Base-by-base conservation (phyloP, 1,140 invertebrate species). In the Lucilia sericata region DNA sequence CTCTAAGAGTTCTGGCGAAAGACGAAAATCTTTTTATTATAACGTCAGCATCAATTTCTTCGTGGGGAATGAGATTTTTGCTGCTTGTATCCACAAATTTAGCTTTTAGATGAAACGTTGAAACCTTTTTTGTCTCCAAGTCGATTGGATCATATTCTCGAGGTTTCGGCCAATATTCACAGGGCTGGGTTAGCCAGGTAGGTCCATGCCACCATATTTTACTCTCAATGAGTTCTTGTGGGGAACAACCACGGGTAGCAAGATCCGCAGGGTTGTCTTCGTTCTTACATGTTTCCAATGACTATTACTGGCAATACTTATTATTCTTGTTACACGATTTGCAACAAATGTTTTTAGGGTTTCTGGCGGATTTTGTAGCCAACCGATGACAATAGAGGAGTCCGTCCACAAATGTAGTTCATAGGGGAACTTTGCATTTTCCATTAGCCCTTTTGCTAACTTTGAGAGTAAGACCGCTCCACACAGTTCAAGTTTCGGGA, bases 231-330 rank as follows among this genome's bases (percentile, higher is more conserved):
- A 60, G 14, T 25, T 92, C 88, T 86, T 91, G 87, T 34, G 83
- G 83, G 88, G 89, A 91, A n/a, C 34, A 34, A 74, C 70, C 70
- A 74, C 80, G 13, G 80, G 21, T 85, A 87, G 86, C 74, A 88
- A 42, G 30, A 87, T 70, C 84, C 84, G 84, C 82, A 85, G 87
- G 42, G 92, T n/a, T n/a, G n/a, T n/a, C n/a, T n/a, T 92, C 78
- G 8, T 92, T 88, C 51, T 89, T 82, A 86, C 91, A 91, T 19
- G 86, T 87, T 9, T 91, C 87, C 85, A 91, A 89, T 19, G 86
- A 86, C 84, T 88, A 87, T 86, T 86, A 88, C 42, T 80, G 84
- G 17, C 85, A 84, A 10, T 87, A 51, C 36, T 84, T 74, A 30
- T 74, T 1, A 25, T 74, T 74, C 19, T 30, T 60, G 51, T 60